These are phyloP conservation scores for Pongo abelii DNA, from an alignment of 2,113 vertebrate species.

Conservation along the genomic window DNA sequence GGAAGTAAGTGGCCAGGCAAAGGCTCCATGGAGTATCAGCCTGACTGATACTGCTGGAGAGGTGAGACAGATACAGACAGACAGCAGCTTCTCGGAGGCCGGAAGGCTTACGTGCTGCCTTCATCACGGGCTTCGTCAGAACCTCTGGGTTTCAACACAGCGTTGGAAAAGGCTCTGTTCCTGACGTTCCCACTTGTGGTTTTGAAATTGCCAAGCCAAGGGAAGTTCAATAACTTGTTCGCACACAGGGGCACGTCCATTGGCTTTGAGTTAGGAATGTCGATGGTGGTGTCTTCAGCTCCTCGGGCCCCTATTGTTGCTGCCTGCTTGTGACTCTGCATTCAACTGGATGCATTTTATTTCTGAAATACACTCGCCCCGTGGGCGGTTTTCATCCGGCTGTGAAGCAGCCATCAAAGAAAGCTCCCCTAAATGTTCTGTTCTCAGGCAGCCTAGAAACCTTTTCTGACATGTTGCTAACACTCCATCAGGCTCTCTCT, in stretches of 20 bases:
- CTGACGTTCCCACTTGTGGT: background rate
- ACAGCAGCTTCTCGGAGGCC: background rate
- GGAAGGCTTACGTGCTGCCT: background rate
- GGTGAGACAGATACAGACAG: rapidly evolving
- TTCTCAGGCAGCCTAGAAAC: background rate
- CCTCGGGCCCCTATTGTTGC: rapidly evolving
- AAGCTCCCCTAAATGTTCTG: background rate
- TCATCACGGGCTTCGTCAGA: background rate
- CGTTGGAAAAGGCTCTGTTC: background rate
- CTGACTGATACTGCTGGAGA: rapidly evolving
- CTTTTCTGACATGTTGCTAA: background rate
- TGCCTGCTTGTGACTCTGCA: background rate
- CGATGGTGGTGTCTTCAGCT: rapidly evolving
- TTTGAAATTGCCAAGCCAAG: background rate
- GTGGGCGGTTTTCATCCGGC: background rate
- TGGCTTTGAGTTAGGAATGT: background rate
- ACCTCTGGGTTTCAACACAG: rapidly evolving
- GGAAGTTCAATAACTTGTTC: background rate
- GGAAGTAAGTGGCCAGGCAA: background rate
- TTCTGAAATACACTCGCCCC: background rate
- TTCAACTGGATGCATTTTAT: background rate
- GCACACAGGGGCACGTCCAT: rapidly evolving
- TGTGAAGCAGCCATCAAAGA: background rate
- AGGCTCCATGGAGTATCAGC: rapidly evolving
- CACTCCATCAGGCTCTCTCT: rapidly evolving